phyloP scores from a whole-genome alignment of 2,888 invertebrate genomes.

The Phlogophora meticulosa region DNA sequence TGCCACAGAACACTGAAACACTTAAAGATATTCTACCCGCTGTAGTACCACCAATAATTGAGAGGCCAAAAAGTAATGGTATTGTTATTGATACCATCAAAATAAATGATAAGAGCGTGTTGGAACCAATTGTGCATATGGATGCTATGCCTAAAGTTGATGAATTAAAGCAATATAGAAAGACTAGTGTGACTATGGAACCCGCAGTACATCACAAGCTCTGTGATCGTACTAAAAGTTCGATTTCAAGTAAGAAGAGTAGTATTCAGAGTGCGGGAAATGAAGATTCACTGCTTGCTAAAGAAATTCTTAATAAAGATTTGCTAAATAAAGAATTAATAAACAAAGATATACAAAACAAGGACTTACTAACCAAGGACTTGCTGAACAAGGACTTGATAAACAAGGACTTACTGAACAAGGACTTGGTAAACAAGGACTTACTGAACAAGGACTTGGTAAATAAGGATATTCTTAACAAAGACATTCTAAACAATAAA shows the following conservation, averaged over 20 bases:
- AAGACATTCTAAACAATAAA: slow-evolving; percentile 67
- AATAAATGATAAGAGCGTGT: slow-evolving; percentile 70
- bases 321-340: slow-evolving; percentile 44
- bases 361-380: slow-evolving; percentile 42
- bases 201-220: slow-evolving; percentile 92
- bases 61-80: slow-evolving; percentile 70
- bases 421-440: slow-evolving; percentile 30
- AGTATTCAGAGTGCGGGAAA: slow-evolving; percentile 81
- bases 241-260: slow-evolving; percentile 86
- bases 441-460: slow-evolving; percentile 24
- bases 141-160: slow-evolving; percentile 72
- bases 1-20: slow-evolving; percentile 76
- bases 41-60: slow-evolving; percentile 63
- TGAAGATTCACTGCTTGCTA: slow-evolving; percentile 79
- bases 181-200: slow-evolving; percentile 81
- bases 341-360: slow-evolving; percentile 45
- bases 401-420: slow-evolving; percentile 37
- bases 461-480: slow-evolving; percentile 41
- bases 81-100: slow-evolving; percentile 70
- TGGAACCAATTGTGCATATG: slow-evolving; percentile 70
- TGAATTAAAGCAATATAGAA: slow-evolving; percentile 75
- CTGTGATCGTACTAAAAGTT: slow-evolving; percentile 90
- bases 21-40: slow-evolving; percentile 63
- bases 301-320: slow-evolving; percentile 60
- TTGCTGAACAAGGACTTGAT: slow-evolving; percentile 41